A percentile compares a stretch with the other conserved stretches of the same genome.
These are phyloP conservation scores for Myrmophylax atrothorax DNA, from an alignment of 2,113 vertebrate species.

Conservation along the genomic window DNA sequence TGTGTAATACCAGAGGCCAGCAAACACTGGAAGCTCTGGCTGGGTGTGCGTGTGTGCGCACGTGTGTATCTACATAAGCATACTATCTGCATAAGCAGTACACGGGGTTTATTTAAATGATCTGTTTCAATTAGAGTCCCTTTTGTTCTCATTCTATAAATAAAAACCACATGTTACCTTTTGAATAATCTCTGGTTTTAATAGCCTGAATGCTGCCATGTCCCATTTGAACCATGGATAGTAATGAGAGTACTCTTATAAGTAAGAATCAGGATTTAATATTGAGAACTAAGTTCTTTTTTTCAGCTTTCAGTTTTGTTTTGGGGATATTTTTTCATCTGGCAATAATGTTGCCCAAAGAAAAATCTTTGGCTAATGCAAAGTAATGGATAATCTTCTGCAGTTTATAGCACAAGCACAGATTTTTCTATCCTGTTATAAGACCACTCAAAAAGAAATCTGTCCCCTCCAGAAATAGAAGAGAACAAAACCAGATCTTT, in stretches of 20 bases:
- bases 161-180: constrained; percentile 16
- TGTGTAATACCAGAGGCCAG: background rate
- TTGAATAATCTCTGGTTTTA: constrained; percentile 27
- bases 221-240: background rate
- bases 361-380: background rate
- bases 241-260: background rate
- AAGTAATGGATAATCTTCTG: background rate
- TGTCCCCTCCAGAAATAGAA: background rate
- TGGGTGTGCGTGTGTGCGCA: background rate
- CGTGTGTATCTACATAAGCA: background rate
- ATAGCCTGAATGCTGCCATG: background rate
- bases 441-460: background rate
- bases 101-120: constrained; percentile 4
- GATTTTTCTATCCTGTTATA: background rate
- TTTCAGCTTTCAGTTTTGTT: background rate
- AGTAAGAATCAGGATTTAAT: background rate
- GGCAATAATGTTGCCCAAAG: background rate
- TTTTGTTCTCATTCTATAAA: constrained; percentile 47
- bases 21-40: background rate
- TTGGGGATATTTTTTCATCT: background rate
- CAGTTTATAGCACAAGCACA: background rate
- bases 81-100: background rate
- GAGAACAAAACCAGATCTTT: background rate
- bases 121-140: background rate
- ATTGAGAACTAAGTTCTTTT: background rate